Conservation (phyloP, 1,140 invertebrate genomes). For the Penaeus japonicus region DNA sequence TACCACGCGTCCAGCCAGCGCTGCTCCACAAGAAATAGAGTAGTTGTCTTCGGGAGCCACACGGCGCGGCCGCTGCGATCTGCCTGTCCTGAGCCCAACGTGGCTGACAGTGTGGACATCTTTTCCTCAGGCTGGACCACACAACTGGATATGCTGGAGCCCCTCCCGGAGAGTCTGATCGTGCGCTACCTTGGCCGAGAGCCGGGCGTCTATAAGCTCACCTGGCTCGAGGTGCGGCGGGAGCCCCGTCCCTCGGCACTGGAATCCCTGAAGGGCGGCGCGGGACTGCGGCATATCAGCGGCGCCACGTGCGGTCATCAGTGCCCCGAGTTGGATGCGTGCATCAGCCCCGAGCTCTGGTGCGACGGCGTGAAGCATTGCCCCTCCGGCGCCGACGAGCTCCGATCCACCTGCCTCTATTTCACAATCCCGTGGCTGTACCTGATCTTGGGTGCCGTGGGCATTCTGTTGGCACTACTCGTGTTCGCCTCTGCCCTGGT, state of each 20-base stretch:
- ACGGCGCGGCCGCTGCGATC: slow-evolving; percentile 41
- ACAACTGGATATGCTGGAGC: slow-evolving; percentile 63
- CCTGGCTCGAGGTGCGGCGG: slow-evolving; percentile 82
- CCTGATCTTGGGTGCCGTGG: slow-evolving; percentile 71
- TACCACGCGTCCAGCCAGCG: slow-evolving; percentile 58
- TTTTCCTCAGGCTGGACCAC: slow-evolving; percentile 49
- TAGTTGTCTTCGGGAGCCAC: slow-evolving; percentile 39
- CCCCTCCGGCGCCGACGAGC: slow-evolving; percentile 63
- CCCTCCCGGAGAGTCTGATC: slow-evolving; percentile 74
- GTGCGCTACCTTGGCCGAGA: slow-evolving; percentile 77
- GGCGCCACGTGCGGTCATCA: slow-evolving; percentile 41
- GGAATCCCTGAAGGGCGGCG: slow-evolving; percentile 61
- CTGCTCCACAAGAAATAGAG: slow-evolving; percentile 64
- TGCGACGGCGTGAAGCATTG: slow-evolving; percentile 65
- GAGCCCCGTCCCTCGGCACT: slow-evolving; percentile 69
- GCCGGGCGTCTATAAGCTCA: slow-evolving; percentile 75
- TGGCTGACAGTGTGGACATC: slow-evolving; percentile 64
- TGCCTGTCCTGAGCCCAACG: slow-evolving; percentile 42
- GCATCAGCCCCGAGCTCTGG: slow-evolving; percentile 70
- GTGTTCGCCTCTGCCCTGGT: slow-evolving; percentile 71
- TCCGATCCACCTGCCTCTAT: slow-evolving; percentile 70
- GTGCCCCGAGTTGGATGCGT: slow-evolving; percentile 65
- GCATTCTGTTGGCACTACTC: slow-evolving; percentile 66
- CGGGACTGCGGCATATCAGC: not conserved
- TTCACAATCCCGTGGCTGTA: slow-evolving; percentile 74